These are phyloP conservation scores for Atethmia centrago DNA, from an alignment of 2,888 invertebrate species.

Conservation along the genomic window DNA sequence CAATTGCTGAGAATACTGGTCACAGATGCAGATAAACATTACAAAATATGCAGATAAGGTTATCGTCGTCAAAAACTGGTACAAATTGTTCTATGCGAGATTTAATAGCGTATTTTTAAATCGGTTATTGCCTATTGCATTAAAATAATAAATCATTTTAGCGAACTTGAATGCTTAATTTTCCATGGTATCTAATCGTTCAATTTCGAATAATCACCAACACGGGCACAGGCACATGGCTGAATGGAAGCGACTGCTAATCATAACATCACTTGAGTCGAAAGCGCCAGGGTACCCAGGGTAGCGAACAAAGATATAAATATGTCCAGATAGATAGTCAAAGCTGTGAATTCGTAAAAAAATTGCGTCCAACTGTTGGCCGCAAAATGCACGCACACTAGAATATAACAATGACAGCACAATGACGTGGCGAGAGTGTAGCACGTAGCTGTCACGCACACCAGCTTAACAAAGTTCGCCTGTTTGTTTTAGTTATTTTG, in stretches of 20 bases:
- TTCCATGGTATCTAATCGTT: neutral
- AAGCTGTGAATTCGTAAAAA: too few species aligned
- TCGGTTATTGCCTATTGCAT: neutral
- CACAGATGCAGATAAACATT: neutral
- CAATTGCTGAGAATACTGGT: slow-evolving; percentile 16
- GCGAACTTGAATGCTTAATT: neutral
- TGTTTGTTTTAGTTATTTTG: too few species aligned
- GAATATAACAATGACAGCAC: too few species aligned
- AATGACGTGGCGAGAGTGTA: too few species aligned
- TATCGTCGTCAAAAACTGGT: neutral
- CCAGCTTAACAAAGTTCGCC: too few species aligned
- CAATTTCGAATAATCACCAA: too few species aligned
- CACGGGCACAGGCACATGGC: neutral
- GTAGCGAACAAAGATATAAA: too few species aligned
- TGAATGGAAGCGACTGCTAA: neutral
- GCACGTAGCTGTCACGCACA: too few species aligned
- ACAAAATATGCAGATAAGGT: neutral
- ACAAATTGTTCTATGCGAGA: neutral
- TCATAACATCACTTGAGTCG: neutral
- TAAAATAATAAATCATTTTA: neutral
- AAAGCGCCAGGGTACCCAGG: too few species aligned
- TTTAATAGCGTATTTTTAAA: neutral
- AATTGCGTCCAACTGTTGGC: too few species aligned
- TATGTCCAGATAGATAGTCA: too few species aligned
- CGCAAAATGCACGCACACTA: too few species aligned